These are phyloP conservation scores for Prosopocoilus inquinatus DNA, from an alignment of 2,888 invertebrate genomes.

Conservation along the genomic window DNA sequence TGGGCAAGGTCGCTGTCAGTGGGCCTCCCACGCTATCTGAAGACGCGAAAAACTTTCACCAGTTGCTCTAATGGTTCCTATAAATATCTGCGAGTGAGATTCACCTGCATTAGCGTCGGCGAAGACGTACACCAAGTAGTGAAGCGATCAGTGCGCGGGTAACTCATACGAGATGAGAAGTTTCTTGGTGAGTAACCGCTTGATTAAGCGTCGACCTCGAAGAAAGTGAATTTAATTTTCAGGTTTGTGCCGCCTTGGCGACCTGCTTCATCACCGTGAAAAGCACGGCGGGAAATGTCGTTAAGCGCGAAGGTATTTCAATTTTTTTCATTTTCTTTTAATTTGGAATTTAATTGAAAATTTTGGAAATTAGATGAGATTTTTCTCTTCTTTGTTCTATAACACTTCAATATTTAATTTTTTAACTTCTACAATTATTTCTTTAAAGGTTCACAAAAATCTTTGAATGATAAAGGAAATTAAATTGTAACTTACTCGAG, in stretches of 20 bases:
- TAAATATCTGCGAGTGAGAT: conserved; percentile 30
- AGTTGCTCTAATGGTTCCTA: conserved; percentile 22
- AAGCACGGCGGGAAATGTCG: conserved; percentile 33
- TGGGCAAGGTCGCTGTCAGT: conserved; percentile 13
- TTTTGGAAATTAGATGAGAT: no score
- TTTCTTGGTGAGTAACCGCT: conserved; percentile 21
- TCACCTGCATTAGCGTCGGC: conserved; percentile 28
- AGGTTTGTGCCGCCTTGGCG: conserved; percentile 39
- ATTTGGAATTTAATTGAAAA: no score
- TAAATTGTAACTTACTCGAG: no score
- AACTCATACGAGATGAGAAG: conserved; percentile 20
- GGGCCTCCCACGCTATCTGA: conserved; percentile 30
- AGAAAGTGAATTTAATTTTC: conserved; percentile 21
- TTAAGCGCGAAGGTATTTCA: conserved; percentile 42
- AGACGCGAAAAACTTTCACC: conserved; percentile 32
- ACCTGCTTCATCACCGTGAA: conserved; percentile 26
- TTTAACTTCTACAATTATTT: no score
- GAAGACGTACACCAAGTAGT: conserved; percentile 26
- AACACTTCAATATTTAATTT: no score
- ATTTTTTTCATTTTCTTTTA: background rate
- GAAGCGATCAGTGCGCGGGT: conserved; percentile 9
- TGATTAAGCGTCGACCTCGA: background rate
- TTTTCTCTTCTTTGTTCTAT: no score
- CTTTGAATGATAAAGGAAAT: no score
- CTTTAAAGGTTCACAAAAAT: no score